Base-by-base conservation (phyloP, 2,113 vertebrate species). In the Nanger granti region DNA sequence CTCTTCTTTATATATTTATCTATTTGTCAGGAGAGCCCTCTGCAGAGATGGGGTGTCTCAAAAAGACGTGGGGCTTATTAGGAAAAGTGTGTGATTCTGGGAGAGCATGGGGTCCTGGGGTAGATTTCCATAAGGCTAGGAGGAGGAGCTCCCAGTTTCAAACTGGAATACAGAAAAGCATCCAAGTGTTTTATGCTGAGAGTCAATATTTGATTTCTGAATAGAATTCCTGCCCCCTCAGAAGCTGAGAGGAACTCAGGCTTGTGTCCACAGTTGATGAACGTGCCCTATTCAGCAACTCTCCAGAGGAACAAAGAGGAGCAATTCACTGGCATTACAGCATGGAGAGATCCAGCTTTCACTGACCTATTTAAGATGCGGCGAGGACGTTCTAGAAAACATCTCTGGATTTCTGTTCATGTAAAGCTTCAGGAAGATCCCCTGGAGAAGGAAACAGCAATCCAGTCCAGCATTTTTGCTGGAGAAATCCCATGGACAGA, bases 141-240 rank as follows among this genome's bases (percentile, higher is more conserved):
- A 66, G 62, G 79, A 54, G 41, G 11, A 34, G 26, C 11, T 91
- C n/a, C 34, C 41, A 28, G 93, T 93, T 92, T 69, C 34, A 8
- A 73, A 22, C 29, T 37, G 89, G 49, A 87, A 95, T 93, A 87
- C 11, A 13, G 85, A 66, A 97, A 93, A 94, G 80, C 93, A 95
- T 89, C 87, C 85, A 88, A 93, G 92, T 55, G 59, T 95, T 97
- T 96, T 95, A 93, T 96, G 87, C 89, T 89, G 92, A 96, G 80
- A 87, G 90, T 97, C 95, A 98, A 96, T 97, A 97, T 96, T 93
- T 97, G 90, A 97, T 97, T 97, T 98, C 92, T 97, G 96, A 97
- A 96, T 91, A 98, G 96, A 98, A 96, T 95, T 96, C 93, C 79
- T 18, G 2, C 90, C 92, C 82, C 84, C 95, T 97, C 97, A 83